Conservation (phyloP, 1,140 invertebrate genomes). For the Bombus confusus region DNA sequence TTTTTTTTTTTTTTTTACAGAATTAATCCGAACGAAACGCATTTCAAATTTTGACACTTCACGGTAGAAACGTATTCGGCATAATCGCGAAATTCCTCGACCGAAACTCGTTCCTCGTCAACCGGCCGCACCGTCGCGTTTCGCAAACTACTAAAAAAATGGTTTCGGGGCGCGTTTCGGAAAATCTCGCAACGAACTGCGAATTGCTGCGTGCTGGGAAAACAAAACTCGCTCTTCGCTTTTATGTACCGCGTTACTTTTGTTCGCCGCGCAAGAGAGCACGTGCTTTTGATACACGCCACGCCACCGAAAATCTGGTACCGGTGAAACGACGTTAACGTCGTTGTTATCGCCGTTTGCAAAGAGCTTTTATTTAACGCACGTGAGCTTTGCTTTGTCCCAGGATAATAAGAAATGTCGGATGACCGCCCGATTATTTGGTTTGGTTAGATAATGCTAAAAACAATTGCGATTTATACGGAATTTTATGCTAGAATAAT, state of each 20-base stretch:
- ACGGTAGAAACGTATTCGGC: background rate
- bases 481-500: background rate
- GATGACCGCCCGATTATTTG: background rate
- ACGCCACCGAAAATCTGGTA: background rate
- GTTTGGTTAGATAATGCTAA: too few species aligned
- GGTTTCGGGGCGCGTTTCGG: background rate
- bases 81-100: background rate
- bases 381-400: background rate
- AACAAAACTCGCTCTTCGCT: background rate
- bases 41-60: background rate
- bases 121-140: background rate
- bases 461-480: too few species aligned
- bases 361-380: background rate
- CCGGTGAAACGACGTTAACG: background rate
- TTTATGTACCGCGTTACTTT: background rate
- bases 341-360: background rate
- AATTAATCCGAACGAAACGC: background rate
- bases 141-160: background rate
- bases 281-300: background rate
- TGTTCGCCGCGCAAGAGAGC: background rate
- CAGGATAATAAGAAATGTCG: background rate
- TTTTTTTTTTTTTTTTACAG: background rate
- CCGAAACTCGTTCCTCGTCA: background rate
- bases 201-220: background rate
- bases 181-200: background rate